Evolutionary conservation across 1,140 invertebrate genomes (phyloP).

Genomic region (Cryptotermes secundus): DNA sequence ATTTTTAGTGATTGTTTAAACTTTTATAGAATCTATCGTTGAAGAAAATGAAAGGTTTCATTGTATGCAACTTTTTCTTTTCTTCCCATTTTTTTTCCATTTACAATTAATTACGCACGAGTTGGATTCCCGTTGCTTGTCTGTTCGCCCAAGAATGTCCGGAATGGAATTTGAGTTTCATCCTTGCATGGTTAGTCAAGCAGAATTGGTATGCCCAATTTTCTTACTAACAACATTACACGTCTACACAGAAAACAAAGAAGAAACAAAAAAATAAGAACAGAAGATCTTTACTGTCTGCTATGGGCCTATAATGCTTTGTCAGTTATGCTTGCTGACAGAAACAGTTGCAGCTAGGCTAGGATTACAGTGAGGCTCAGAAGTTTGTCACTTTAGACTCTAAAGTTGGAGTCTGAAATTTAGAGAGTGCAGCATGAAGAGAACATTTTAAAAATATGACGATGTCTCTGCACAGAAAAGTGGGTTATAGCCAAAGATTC

Average conservation of each 20-base stretch:
- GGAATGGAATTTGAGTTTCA: neutral
- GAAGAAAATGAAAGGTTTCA: too few relatives aligned
- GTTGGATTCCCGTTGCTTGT: neutral
- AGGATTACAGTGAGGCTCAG: neutral
- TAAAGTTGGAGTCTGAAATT: too few relatives aligned
- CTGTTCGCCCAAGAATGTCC: neutral
- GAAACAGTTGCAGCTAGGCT: neutral
- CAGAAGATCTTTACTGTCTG: neutral
- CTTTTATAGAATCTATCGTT: too few relatives aligned
- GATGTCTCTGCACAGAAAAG: too few relatives aligned
- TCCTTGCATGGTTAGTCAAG: neutral
- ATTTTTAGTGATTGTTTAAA: too few relatives aligned
- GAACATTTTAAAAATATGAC: too few relatives aligned
- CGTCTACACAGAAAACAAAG: neutral
- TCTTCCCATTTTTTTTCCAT: neutral
- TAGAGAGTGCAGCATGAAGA: too few relatives aligned
- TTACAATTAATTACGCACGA: constrained; percentile 5
- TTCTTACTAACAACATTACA: constrained; percentile 12
- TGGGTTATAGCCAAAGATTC: too few relatives aligned
- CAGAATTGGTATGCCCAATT: constrained; percentile 1
- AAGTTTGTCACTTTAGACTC: neutral
- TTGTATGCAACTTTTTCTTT: neutral
- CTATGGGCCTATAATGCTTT: constrained; percentile 20
- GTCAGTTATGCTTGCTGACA: neutral
- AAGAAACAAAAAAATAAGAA: neutral